Conservation (phyloP, 1,140 invertebrate genomes). For the Lamellibrachia luymesi region DNA sequence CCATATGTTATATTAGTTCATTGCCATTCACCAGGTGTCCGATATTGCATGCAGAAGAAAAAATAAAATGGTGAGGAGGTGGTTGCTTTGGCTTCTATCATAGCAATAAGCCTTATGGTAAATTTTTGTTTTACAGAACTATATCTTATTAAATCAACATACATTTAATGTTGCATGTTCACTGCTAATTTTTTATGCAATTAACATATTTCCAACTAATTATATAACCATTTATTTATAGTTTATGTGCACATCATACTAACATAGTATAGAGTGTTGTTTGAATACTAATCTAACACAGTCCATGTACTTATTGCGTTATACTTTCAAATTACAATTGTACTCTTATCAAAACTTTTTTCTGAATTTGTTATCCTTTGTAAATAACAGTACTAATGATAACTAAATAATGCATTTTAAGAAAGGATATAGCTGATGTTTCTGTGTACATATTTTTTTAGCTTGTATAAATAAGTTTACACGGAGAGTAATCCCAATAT, state of each 20-base stretch:
- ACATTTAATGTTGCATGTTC: neutral
- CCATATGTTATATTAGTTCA: neutral
- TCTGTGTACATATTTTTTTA: neutral
- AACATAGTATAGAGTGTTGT: neutral
- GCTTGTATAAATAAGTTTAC: neutral
- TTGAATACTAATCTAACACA: neutral
- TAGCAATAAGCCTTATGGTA: neutral
- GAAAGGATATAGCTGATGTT: neutral
- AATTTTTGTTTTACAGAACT: neutral
- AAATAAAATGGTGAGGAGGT: neutral
- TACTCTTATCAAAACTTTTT: too few relatives aligned
- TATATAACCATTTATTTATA: neutral
- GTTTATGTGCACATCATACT: neutral
- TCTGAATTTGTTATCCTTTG: too few relatives aligned
- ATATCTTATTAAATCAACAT: neutral
- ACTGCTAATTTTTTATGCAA: neutral
- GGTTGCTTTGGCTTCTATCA: neutral
- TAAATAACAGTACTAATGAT: too few relatives aligned
- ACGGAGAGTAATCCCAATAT: neutral
- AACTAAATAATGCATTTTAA: too few relatives aligned
- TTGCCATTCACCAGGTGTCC: neutral
- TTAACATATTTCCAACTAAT: neutral
- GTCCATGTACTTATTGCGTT: neutral
- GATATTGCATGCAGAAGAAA: neutral
- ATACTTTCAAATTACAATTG: too few relatives aligned